Evolutionary conservation across 2,888 invertebrate genomes (phyloP), one percentile per base, ranked within the genome.

Genomic region (Tetragonisca angustula): DNA sequence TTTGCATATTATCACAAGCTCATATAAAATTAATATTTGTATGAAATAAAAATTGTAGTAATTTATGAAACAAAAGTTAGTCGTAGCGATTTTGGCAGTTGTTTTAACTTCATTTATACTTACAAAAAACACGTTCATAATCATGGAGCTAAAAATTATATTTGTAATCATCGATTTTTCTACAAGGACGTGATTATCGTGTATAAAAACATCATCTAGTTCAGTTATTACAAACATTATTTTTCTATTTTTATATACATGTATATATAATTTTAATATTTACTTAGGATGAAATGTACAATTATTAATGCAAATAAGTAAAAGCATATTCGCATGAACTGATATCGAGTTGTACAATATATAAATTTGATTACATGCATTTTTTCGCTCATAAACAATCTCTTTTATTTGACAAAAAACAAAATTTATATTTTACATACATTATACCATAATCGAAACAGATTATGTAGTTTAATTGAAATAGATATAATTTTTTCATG

Each of bases 121-220:
- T 24, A 17, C 13, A 21, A 74, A 2, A 67, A 24, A 19, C 27
- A 52, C 15, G 19, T 52, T 52, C 19, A 52, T 0, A 69, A 59
- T 49, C n/a, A 15, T 2, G 19, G 19, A n/a, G 32, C 15, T 24
- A n/a, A 50, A 32, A 61, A 24, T 61, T 62, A 36, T 76, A 27
- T 27, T 52, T 70, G 62, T 50, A 69, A 59, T 36, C 24, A 52
- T 76, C 24, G 76, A 50, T 71, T 43, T 52, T n/a, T 61, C 62
- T 43, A 19, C 32, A 70, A 56, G n/a, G 43, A 4, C 43, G 13
- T 21, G 13, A 68, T 36, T 21, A 24, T 43, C n/a, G 11, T 49
- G 17, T 24, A 54, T 32, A 54, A 67, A 54, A 9, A 43, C 15
- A 11, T 52, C 19, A 36, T 21, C 15, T 43, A 49, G 15, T 43